These are phyloP conservation scores for Stictonetta naevosa DNA, from an alignment of 2,113 vertebrate genomes.

Conservation along the genomic window DNA sequence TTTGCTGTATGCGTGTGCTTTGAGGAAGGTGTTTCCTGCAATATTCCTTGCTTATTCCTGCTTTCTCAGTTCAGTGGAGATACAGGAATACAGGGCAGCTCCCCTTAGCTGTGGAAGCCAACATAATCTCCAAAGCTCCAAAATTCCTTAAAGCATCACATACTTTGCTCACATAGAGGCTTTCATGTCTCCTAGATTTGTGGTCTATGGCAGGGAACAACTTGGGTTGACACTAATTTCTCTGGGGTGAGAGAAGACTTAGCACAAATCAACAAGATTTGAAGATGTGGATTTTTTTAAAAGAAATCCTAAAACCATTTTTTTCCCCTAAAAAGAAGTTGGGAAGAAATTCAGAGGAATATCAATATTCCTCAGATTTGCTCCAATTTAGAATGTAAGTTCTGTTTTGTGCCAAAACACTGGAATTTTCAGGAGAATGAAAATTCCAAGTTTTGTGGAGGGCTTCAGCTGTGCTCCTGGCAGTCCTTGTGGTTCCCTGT, in stretches of 20 bases:
- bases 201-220: neutral
- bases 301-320: neutral
- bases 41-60: neutral
- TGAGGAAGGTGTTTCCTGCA: neutral
- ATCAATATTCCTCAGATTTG: neutral
- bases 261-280: neutral
- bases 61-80: neutral
- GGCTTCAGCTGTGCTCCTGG: accelerated
- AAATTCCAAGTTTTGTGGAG: neutral
- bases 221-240: neutral
- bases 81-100: neutral
- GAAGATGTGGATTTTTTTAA: neutral
- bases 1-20: neutral
- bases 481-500: neutral
- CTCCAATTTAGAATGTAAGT: neutral
- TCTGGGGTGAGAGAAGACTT: neutral
- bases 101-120: neutral
- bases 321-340: neutral
- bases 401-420: neutral
- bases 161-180: neutral
- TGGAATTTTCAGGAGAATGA: neutral
- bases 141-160: neutral
- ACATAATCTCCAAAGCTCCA: neutral
- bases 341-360: neutral
- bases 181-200: neutral